Evolutionary conservation across 2,888 invertebrate genomes (phyloP).

Genomic region (Calephelis perditalis): DNA sequence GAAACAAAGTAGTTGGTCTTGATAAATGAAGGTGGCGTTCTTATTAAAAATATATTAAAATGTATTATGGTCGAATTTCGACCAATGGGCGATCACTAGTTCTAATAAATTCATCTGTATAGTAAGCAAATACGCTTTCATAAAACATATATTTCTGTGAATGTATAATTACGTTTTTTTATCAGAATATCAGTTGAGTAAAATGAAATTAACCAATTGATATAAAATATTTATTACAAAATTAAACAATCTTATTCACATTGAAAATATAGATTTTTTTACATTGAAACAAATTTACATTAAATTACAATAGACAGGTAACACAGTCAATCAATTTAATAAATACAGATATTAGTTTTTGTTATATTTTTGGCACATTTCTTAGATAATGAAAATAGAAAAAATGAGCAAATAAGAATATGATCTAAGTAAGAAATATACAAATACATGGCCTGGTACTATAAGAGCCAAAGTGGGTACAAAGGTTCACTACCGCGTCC

Average conservation of each 20-base stretch:
- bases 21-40: no score
- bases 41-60: no score
- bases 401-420: slow-evolving; percentile 14
- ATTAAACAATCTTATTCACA: slow-evolving; percentile 44
- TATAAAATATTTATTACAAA: slow-evolving; percentile 63
- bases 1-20: no score
- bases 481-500: no score
- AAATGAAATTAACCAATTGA: slow-evolving; percentile 25
- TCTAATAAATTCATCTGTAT: no score
- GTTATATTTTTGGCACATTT: slow-evolving; percentile 16
- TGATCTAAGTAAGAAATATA: not conserved
- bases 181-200: not conserved
- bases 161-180: no score
- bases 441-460: no score
- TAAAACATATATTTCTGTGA: no score
- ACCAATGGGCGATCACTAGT: no score
- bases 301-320: slow-evolving; percentile 59
- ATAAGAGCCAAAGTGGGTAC: no score
- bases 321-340: slow-evolving; percentile 45
- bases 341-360: slow-evolving; percentile 37
- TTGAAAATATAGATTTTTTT: slow-evolving; percentile 45
- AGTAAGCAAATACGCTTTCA: no score
- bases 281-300: slow-evolving; percentile 47
- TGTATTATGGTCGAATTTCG: no score
- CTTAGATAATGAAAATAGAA: not conserved